These are phyloP conservation scores for Andrena minutula DNA, from an alignment of 2,888 invertebrate species.

Conservation along the genomic window DNA sequence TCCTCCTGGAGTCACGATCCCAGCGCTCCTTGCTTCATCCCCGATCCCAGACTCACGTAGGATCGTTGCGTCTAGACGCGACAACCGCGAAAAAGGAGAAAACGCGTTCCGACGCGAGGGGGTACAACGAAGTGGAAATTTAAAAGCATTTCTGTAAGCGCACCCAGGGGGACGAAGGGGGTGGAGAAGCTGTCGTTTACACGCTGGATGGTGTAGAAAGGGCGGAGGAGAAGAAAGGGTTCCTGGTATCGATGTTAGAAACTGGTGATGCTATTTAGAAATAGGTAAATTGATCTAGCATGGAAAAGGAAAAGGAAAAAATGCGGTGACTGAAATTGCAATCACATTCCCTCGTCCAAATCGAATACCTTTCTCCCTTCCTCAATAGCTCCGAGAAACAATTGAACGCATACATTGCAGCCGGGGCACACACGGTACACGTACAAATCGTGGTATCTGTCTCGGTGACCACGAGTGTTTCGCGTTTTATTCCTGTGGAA, in stretches of 20 bases:
- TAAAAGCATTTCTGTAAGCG: constrained; percentile 68
- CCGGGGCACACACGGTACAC: constrained; percentile 11
- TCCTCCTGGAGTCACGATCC: constrained; percentile 14
- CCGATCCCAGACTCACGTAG: constrained; percentile 32
- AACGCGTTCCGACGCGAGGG: constrained; percentile 61
- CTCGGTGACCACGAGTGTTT: constrained; percentile 37
- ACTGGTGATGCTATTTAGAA: not conserved
- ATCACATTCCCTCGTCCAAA: not conserved
- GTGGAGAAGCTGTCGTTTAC: constrained; percentile 11
- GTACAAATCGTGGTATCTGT: constrained; percentile 45
- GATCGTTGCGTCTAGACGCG: constrained; percentile 58
- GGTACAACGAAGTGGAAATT: constrained; percentile 64
- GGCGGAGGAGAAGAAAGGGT: not conserved
- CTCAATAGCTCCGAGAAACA: constrained; percentile 28
- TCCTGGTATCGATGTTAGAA: constrained; percentile 1
- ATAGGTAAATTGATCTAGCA: not conserved
- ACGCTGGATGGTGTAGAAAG: constrained; percentile 2
- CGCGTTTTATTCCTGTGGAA: constrained; percentile 42
- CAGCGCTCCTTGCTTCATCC: constrained; percentile 42
- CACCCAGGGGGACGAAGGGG: constrained; percentile 3
- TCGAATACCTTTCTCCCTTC: constrained; percentile 9
- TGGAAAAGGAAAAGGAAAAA: too few species aligned
- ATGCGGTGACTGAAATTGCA: not conserved
- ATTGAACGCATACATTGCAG: constrained; percentile 24
- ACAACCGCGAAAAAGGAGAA: constrained; percentile 48